phyloP scores from a whole-genome alignment of 2,797 vertebrate genomes.

The Thalassophryne amazonica region DNA sequence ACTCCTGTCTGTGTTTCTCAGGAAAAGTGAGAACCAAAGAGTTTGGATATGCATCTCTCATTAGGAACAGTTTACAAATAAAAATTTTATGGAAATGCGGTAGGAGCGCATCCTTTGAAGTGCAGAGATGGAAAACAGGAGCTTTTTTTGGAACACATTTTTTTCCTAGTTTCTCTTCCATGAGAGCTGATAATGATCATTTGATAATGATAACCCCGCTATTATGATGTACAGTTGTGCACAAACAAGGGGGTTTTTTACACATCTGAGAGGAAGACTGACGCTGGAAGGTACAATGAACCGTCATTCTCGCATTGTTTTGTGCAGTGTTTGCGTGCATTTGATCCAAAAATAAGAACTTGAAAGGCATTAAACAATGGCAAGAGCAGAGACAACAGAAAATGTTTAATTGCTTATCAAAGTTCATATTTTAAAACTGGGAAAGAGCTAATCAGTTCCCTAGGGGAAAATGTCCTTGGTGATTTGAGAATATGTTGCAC shows the following conservation, averaged over 20 bases:
- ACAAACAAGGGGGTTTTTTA: slow-evolving; percentile 33
- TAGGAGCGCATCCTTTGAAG: slow-evolving; percentile 63
- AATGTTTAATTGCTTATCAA: slow-evolving; percentile 84
- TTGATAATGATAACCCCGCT: slow-evolving; percentile 66
- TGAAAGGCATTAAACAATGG: slow-evolving; percentile 71
- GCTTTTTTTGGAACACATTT: slow-evolving; percentile 54
- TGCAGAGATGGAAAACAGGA: slow-evolving; percentile 47
- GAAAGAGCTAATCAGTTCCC: slow-evolving; percentile 78
- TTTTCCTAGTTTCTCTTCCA: slow-evolving; percentile 28
- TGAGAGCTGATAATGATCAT: slow-evolving; percentile 67
- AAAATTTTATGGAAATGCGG: slow-evolving; percentile 66
- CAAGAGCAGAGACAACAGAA: slow-evolving; percentile 67
- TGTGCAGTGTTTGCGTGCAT: slow-evolving; percentile 50
- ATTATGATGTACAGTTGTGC: slow-evolving; percentile 55
- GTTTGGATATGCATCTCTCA: slow-evolving; percentile 58
- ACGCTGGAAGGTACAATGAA: slow-evolving; percentile 52
- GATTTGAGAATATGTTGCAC: slow-evolving; percentile 75
- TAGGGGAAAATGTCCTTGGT: slow-evolving; percentile 73
- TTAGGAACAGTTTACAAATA: slow-evolving; percentile 64
- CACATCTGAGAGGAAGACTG: slow-evolving; percentile 60
- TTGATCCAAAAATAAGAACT: slow-evolving; percentile 73
- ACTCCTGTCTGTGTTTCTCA: neutral
- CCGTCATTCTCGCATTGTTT: slow-evolving; percentile 33
- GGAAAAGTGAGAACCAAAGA: slow-evolving; percentile 9
- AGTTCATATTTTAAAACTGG: slow-evolving; percentile 74